Evolutionary conservation across 2,888 invertebrate genomes (phyloP), one percentile per base, ranked within the genome.

Genomic region (Eurytoma californica): DNA sequence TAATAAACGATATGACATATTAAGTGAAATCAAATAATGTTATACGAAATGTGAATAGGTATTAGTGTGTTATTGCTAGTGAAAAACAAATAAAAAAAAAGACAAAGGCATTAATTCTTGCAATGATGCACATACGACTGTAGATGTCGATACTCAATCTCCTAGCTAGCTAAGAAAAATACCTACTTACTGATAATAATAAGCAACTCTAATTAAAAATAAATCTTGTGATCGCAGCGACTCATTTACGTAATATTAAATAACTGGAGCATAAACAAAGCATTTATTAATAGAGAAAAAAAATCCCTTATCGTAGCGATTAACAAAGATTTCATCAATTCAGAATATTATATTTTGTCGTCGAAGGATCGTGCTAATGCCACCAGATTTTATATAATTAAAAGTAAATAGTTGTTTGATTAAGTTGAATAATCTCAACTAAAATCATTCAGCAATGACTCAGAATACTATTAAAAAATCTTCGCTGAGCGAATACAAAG

Each of bases 1-100:
- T n/a, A 63, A 63, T 30, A 39, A 39, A 39, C 39, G 3, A 7
- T 39, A 7, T 7, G 7, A 39, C 39, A 39, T 39, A 39, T 39
- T 39, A 39, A 39, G 39, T 39, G 39, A 0, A 39, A 39, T 39
- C 39, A 39, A 39, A 39, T 39, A 39, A 18, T 63, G n/a, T 47
- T 63, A 63, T 3, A n/a, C 12, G 63, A 47, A n/a, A 61, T 30
- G 16, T 60, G 28, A 60, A 28, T 60, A 60, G 20, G 18, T 63
- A 47, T 18, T n/a, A 63, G 4, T 47, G 12, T n/a, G 39, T n/a
- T 2, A 63, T 16, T 18, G 2, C 0, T 16, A n/a, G n/a, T 63
- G 9, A 30, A 63, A 30, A 58, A 58, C 12, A 24, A 13, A 60
- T 16, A 16, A 60, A 9, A 39, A 39, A 60, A 9, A 39, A 39